Percentiles rank a stretch among this genome's conserved stretches.
These are phyloP conservation scores for Oxytorus armatus DNA, from an alignment of 2,888 invertebrate species.

Conservation along the genomic window DNA sequence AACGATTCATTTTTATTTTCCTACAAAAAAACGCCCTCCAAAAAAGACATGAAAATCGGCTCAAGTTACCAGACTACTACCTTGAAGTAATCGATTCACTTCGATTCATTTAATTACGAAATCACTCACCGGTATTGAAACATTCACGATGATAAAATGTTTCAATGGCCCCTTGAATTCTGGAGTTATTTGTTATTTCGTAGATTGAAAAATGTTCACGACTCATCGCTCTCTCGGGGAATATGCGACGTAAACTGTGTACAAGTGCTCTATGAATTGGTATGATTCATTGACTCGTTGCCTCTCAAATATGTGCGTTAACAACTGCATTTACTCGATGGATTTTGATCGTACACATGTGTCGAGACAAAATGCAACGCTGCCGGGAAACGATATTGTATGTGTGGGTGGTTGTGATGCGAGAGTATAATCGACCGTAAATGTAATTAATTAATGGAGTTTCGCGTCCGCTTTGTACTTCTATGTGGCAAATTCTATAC, in stretches of 20 bases:
- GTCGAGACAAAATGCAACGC: constrained; percentile 25
- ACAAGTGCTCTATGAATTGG: background rate
- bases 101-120: no score
- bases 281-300: constrained; percentile 7
- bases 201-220: constrained; percentile 5
- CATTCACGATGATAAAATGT: no score
- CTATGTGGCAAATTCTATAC: constrained; percentile 33
- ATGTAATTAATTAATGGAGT: constrained; percentile 53
- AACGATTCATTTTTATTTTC: no score
- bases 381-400: constrained; percentile 41
- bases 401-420: constrained; percentile 31
- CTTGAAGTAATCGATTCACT: no score
- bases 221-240: constrained; percentile 3
- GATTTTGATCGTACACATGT: background rate
- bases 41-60: no score
- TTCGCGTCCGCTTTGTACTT: constrained; percentile 29
- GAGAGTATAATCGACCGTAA: constrained; percentile 62
- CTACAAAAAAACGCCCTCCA: no score
- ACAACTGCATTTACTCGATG: background rate
- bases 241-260: background rate
- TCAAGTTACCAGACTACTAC: no score
- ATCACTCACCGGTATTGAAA: no score
- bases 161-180: background rate
- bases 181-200: background rate
- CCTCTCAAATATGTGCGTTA: constrained; percentile 7